Evolutionary conservation across 2,888 invertebrate genomes (phyloP).

Genomic region (Chymomyza caudatula): DNA sequence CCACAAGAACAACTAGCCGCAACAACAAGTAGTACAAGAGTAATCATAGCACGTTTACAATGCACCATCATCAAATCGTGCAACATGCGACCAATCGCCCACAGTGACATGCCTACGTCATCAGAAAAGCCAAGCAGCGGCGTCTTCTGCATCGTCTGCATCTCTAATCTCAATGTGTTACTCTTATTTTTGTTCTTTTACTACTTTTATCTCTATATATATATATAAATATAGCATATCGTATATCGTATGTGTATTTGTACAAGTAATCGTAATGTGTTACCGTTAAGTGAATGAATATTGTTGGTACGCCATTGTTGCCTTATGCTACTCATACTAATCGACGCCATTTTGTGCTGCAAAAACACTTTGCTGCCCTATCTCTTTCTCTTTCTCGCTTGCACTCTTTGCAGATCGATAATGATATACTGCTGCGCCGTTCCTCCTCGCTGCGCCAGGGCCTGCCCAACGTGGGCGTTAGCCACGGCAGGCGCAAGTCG

Average conservation of each 20-base stretch:
- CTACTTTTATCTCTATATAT: background rate
- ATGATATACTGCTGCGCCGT: conserved; percentile 89
- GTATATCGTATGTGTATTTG: conserved; percentile 39
- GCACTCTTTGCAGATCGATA: conserved; percentile 80
- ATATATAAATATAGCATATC: background rate
- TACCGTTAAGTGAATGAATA: conserved; percentile 28
- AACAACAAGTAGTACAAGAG: background rate
- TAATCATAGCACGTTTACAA: background rate
- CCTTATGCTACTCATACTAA: background rate
- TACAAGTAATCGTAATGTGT: conserved; percentile 19
- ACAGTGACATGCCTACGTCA: background rate
- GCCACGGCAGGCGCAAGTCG: conserved; percentile 84
- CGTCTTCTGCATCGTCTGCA: background rate
- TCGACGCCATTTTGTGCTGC: background rate
- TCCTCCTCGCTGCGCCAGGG: conserved; percentile 92
- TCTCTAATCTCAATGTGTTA: conserved; percentile 1
- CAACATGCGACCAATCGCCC: background rate
- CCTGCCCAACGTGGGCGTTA: conserved; percentile 82
- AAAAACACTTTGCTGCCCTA: background rate
- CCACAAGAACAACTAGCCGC: background rate
- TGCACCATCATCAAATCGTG: background rate
- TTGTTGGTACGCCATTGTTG: conserved; percentile 13
- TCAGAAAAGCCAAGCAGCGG: background rate
- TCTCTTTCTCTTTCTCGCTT: conserved; percentile 1
- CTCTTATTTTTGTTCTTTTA: background rate